Evolutionary conservation across 2,797 vertebrate species (phyloP).

Genomic region (Sphenodon punctatus): DNA sequence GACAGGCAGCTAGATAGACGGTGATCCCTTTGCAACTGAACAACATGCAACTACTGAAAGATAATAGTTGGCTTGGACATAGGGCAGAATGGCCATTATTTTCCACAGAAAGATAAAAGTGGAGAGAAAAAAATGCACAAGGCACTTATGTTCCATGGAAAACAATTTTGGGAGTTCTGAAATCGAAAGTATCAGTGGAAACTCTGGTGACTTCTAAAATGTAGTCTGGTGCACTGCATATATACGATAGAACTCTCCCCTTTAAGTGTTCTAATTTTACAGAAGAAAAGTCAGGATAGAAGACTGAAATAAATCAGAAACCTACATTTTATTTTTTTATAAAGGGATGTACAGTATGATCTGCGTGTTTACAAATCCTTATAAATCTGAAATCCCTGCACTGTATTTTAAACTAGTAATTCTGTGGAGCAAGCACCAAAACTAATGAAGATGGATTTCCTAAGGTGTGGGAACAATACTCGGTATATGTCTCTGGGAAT

Average conservation of each 20-base stretch:
- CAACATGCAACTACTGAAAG: constrained; percentile 61
- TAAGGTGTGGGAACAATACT: too few species aligned
- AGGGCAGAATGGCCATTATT: constrained; percentile 53
- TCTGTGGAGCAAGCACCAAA: too few species aligned
- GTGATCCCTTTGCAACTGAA: constrained; percentile 57
- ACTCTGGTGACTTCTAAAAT: neutral
- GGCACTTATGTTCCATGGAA: constrained; percentile 22
- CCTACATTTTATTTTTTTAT: too few species aligned
- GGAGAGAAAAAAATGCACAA: constrained; percentile 49
- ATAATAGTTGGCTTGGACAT: constrained; percentile 65
- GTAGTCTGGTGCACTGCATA: constrained; percentile 16
- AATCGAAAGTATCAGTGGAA: constrained; percentile 35
- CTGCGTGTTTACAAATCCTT: constrained; percentile 5
- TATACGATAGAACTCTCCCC: neutral
- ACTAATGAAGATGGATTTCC: too few species aligned
- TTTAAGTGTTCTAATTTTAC: constrained; percentile 13
- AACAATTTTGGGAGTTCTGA: constrained; percentile 49
- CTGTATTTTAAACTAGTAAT: neutral
- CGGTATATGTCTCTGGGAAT: too few species aligned
- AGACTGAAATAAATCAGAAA: constrained; percentile 30
- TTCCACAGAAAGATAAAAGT: constrained; percentile 60
- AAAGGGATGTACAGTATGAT: neutral
- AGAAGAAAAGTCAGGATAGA: neutral
- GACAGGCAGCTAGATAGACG: too few species aligned
- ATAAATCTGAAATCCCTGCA: constrained; percentile 11